Evolutionary conservation across 2,888 invertebrate species (phyloP), one percentile per base, ranked within the genome.

Genomic region (Miltochrista miniata): DNA sequence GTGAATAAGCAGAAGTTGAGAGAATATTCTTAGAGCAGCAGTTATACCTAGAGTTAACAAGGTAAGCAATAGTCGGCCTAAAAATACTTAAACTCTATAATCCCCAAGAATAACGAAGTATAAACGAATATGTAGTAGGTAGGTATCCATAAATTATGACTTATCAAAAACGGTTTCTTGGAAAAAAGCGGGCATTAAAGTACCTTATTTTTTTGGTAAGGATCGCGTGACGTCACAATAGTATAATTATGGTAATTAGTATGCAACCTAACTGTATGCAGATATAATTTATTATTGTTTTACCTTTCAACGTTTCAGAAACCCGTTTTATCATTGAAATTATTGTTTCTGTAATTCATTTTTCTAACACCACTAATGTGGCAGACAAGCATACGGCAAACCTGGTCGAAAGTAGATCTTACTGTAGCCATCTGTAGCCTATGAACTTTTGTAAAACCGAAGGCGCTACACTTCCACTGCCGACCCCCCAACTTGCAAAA

Each of bases 141-240:
- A n/a, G n/a, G 24, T 30, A 7, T 9, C 12, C 42, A 42, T 48
- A 51, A 55, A 60, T 64, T 50, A 56, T 49, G 55, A 59, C 63
- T 61, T 61, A 65, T 65, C 51, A 59, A 66, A 51, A 54, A 61
- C 39, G 49, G 49, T 45, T 56, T 51, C 51, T 34, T 39, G 44
- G 39, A 48, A 48, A 45, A 49, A 68, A 54, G 48, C 49, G 36
- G 53, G 54, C 41, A 59, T 52, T 54, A 50, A n/a, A n/a, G n/a
- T n/a, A n/a, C n/a, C 53, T 40, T 54, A 61, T 67, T 70, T 64
- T 68, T 63, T 61, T 56, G 61, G 37, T 35, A 15, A 35, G 14
- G 45, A 10, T 68, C 48, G 68, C 68, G 68, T 68, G 70, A 48
- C 53, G 50, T 33, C 68, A 68, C 68, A 64, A 50, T 41, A 53